Evolutionary conservation across 2,113 vertebrate species (phyloP).

Genomic region (Aptenodytes forsteri): DNA sequence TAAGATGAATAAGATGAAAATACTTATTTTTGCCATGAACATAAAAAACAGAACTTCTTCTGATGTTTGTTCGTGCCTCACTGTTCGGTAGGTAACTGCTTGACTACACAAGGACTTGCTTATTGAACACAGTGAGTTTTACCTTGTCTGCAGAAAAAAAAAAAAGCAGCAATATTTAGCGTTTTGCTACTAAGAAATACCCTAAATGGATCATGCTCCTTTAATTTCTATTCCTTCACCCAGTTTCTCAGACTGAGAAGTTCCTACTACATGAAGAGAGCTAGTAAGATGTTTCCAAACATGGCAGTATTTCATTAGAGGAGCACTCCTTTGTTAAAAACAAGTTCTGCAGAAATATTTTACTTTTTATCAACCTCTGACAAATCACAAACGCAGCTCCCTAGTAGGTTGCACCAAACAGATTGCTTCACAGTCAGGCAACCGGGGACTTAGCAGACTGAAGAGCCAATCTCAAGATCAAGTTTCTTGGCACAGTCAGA

Average conservation of each 20-base stretch:
- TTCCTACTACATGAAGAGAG: background rate
- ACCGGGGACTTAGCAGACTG: background rate
- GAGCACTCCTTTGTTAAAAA: background rate
- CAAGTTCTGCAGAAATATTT: background rate
- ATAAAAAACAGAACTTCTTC: background rate
- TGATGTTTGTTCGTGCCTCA: background rate
- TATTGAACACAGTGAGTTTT: background rate
- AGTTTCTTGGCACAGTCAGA: background rate
- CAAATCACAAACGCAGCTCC: background rate
- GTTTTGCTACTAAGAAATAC: background rate
- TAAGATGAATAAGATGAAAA: background rate
- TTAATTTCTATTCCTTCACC: background rate
- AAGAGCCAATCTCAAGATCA: background rate
- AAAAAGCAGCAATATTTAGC: background rate
- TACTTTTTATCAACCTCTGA: background rate
- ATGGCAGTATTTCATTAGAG: background rate
- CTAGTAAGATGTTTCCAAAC: background rate
- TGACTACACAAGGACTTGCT: background rate
- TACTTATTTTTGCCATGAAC: background rate
- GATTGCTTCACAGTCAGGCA: background rate
- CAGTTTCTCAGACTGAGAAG: background rate
- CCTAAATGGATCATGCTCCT: background rate
- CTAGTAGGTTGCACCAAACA: background rate
- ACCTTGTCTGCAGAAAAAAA: background rate
- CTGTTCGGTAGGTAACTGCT: background rate